Evolutionary conservation across 2,888 invertebrate genomes (phyloP).

Genomic region (Mimumesa dahlbomi): DNA sequence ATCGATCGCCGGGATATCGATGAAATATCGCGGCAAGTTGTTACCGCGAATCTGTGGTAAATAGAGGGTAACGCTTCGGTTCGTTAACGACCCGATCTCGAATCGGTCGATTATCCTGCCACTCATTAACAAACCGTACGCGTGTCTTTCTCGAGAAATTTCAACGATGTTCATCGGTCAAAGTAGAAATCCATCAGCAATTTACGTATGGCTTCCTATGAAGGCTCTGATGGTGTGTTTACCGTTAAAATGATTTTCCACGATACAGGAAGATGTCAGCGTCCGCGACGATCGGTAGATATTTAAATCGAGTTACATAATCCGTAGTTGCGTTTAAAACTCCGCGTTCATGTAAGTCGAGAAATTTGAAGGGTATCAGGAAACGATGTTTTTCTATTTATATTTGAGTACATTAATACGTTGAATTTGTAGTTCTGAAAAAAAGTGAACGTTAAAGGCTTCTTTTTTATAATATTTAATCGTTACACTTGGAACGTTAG

Average conservation of each 20-base stretch:
- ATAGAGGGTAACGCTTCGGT: constrained; percentile 61
- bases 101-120: constrained; percentile 52
- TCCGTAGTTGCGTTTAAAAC: no score
- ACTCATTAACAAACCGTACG: constrained; percentile 52
- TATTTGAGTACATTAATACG: no score
- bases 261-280: constrained; percentile 25
- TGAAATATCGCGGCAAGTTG: constrained; percentile 57
- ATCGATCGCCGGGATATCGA: constrained; percentile 60
- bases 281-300: neutral
- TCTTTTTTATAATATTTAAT: no score
- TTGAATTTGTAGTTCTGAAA: no score
- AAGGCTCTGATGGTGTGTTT: constrained; percentile 23
- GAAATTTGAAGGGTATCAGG: no score
- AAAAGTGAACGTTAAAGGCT: no score
- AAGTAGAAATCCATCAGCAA: constrained; percentile 9
- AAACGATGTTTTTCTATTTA: no score
- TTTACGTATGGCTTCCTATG: constrained; percentile 27
- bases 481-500: no score
- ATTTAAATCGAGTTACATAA: neutral
- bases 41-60: constrained; percentile 61
- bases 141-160: constrained; percentile 14
- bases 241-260: constrained; percentile 51
- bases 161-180: constrained; percentile 6
- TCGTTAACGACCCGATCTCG: constrained; percentile 60
- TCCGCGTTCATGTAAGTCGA: no score